Percentiles rank a stretch among this genome's conserved stretches.
These are phyloP conservation scores for Gisinianus flammeolus DNA, from an alignment of 2,888 invertebrate genomes.

Conservation along the genomic window DNA sequence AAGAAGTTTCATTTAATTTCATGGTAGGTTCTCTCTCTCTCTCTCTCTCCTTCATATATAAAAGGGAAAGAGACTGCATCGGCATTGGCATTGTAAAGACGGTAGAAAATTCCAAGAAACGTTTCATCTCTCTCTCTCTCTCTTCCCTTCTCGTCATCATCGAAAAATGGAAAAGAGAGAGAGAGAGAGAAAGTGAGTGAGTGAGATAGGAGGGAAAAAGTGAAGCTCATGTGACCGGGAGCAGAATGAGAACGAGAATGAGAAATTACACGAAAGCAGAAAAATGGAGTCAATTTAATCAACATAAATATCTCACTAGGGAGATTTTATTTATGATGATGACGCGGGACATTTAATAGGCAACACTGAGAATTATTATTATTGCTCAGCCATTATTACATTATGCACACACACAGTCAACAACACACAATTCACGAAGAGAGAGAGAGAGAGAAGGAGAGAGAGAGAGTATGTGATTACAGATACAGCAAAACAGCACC, in stretches of 20 bases:
- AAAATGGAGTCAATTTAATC: constrained; percentile 51
- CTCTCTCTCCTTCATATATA: neutral
- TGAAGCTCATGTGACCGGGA: constrained; percentile 10
- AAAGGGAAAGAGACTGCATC: neutral
- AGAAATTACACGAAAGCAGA: constrained; percentile 21
- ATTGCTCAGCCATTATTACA: constrained; percentile 13
- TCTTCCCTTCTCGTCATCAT: neutral
- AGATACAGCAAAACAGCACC: no score
- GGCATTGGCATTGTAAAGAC: neutral
- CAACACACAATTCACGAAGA: neutral
- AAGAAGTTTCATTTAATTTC: constrained; percentile 30
- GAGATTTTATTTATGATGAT: constrained; percentile 49
- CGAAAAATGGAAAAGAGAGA: neutral
- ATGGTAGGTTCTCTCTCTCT: constrained; percentile 6
- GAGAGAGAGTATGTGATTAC: no score
- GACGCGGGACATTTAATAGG: constrained; percentile 39
- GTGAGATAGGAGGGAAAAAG: neutral
- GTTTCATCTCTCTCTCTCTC: neutral
- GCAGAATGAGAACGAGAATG: constrained; percentile 20
- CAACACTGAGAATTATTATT: constrained; percentile 29
- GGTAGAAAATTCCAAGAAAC: neutral
- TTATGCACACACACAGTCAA: neutral
- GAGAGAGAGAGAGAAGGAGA: no score
- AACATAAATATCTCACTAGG: constrained; percentile 52
- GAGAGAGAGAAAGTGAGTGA: no score